These are phyloP conservation scores for Diorhabda sublineata DNA, from an alignment of 1,140 invertebrate species.

Conservation along the genomic window DNA sequence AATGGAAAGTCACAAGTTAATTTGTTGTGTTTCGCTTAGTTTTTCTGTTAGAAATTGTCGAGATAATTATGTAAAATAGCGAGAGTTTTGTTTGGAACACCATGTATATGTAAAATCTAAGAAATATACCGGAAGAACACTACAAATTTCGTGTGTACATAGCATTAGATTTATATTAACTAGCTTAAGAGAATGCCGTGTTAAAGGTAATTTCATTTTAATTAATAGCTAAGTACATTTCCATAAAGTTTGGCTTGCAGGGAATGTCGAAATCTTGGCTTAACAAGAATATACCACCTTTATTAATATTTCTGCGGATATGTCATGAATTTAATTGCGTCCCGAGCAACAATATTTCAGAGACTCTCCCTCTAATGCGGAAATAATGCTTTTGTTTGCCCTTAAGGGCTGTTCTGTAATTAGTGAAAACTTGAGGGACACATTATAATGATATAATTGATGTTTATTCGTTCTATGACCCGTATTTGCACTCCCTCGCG, in stretches of 20 bases:
- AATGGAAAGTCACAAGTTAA: no score
- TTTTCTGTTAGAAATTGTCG: no score
- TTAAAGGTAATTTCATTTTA: not conserved
- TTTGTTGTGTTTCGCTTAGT: no score
- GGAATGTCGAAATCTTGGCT: not conserved
- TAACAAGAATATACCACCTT: not conserved
- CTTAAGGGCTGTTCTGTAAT: slow-evolving; percentile 11
- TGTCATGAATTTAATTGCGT: not conserved
- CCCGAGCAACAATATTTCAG: not conserved
- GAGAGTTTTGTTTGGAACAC: no score
- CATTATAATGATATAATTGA: slow-evolving; percentile 16
- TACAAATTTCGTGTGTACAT: no score
- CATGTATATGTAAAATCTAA: no score
- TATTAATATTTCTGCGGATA: not conserved
- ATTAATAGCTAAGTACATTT: not conserved
- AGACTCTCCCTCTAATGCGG: not conserved
- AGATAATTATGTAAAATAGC: no score
- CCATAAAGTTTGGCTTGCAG: not conserved
- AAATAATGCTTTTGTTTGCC: slow-evolving; percentile 14
- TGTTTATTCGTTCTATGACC: slow-evolving; percentile 14
- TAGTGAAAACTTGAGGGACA: slow-evolving; percentile 9
- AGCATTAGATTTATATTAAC: no score
- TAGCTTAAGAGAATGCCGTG: no score
- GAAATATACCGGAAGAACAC: no score
- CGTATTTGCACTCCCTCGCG: slow-evolving; percentile 10